Percentiles rank a stretch among this genome's conserved stretches.
Conservation (phyloP, 2,797 vertebrate species). For the Neomorphus geoffroyi region DNA sequence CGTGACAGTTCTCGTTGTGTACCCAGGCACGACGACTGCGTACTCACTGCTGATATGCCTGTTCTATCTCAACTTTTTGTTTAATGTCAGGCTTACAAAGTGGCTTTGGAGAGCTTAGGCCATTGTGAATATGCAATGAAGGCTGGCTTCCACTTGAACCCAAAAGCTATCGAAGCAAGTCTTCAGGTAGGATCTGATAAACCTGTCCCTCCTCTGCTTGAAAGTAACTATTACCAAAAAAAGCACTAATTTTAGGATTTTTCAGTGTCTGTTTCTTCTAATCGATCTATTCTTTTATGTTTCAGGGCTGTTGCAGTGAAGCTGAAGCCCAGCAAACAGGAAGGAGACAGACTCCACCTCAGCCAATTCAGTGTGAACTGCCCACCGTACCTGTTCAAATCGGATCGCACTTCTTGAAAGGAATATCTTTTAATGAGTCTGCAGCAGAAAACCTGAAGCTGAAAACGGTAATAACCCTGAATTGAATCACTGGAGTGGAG, state of each 20-base stretch:
- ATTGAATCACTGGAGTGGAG: neutral
- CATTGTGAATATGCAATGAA: constrained; percentile 98
- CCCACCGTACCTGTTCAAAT: constrained; percentile 97
- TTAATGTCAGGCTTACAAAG: constrained; percentile 88
- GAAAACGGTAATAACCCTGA: constrained; percentile 86
- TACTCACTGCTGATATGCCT: neutral
- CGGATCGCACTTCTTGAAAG: constrained; percentile 94
- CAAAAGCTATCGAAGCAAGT: constrained; percentile 92
- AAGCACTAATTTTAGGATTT: neutral
- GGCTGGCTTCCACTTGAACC: constrained; percentile 95
- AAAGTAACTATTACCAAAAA: neutral
- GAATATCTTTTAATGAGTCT: constrained; percentile 96
- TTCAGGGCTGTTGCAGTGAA: constrained; percentile 93
- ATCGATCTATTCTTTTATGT: neutral
- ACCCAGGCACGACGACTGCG: neutral
- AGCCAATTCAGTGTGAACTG: constrained; percentile 97
- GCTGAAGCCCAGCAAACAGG: constrained; percentile 97
- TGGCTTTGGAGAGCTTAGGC: constrained; percentile 93
- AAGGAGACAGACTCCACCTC: constrained; percentile 92
- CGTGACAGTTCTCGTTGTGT: neutral
- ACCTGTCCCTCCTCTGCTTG: neutral
- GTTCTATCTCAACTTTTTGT: constrained; percentile 25
- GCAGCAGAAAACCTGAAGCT: constrained; percentile 96
- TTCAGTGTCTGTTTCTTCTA: neutral
- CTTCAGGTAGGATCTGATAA: constrained; percentile 84